phyloP scores from a whole-genome alignment of 2,888 invertebrate species.

The Terebella lapidaria region DNA sequence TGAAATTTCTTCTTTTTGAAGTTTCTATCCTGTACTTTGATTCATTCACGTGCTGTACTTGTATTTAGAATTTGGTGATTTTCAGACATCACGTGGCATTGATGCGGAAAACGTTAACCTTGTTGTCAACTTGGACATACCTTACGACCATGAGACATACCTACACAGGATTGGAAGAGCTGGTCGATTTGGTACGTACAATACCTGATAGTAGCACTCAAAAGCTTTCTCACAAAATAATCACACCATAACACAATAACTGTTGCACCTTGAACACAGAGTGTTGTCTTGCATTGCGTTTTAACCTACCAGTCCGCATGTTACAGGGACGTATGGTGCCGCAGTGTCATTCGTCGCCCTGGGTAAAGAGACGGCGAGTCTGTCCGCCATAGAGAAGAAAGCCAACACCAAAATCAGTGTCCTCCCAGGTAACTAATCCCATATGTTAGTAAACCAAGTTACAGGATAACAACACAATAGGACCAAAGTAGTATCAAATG shows the following conservation, averaged over 20 bases:
- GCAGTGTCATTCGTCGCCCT: constrained; percentile 71
- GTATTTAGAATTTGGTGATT: too few relatives aligned
- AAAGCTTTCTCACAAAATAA: too few relatives aligned
- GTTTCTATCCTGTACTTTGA: too few relatives aligned
- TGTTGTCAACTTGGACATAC: constrained; percentile 86
- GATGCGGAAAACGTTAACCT: constrained; percentile 90
- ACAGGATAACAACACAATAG: background rate
- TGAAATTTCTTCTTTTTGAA: too few relatives aligned
- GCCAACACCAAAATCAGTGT: constrained; percentile 39
- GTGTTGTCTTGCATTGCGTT: too few relatives aligned
- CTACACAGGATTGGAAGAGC: constrained; percentile 91
- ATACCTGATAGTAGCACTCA: background rate
- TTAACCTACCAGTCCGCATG: too few relatives aligned
- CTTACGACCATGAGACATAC: constrained; percentile 66
- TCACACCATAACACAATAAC: background rate
- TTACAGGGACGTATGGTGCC: constrained; percentile 65
- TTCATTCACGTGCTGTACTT: too few relatives aligned
- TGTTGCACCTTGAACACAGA: background rate
- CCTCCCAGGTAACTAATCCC: constrained; percentile 47
- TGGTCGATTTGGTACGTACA: constrained; percentile 75
- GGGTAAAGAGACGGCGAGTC: constrained; percentile 59
- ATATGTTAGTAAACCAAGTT: too few relatives aligned
- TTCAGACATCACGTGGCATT: constrained; percentile 77
- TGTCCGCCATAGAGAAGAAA: constrained; percentile 36
- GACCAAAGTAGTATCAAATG: too few relatives aligned